Conservation (phyloP, 2,888 invertebrate genomes). For the Thalpophila matura region DNA sequence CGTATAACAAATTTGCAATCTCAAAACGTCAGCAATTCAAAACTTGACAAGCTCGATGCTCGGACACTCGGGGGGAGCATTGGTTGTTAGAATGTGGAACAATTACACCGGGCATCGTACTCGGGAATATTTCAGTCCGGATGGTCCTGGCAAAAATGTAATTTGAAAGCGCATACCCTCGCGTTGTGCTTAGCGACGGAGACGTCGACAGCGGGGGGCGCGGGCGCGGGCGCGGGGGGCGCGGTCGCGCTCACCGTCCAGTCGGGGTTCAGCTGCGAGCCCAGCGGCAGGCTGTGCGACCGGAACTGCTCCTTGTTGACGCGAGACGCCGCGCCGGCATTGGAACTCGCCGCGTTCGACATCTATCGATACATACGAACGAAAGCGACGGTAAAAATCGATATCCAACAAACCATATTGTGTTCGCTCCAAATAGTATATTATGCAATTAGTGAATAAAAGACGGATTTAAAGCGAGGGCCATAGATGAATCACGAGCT, state of each 20-base stretch:
- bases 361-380: constrained; percentile 39
- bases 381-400: constrained; percentile 6
- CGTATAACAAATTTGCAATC: constrained; percentile 54
- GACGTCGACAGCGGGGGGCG: constrained; percentile 63
- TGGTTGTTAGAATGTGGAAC: constrained; percentile 25
- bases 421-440: too few species aligned
- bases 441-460: too few species aligned
- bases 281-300: constrained; percentile 92
- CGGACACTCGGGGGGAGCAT: constrained; percentile 34
- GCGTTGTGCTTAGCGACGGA: constrained; percentile 80
- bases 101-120: constrained; percentile 22
- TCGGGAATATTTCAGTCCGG: constrained; percentile 30
- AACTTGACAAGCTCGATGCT: constrained; percentile 53
- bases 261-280: constrained; percentile 88
- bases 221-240: constrained; percentile 54
- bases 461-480: too few species aligned
- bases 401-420: not conserved
- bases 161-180: constrained; percentile 69
- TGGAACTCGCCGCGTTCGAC: constrained; percentile 51
- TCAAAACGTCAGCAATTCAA: constrained; percentile 56
- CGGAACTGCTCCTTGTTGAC: constrained; percentile 89
- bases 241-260: constrained; percentile 79
- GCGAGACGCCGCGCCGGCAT: constrained; percentile 43
- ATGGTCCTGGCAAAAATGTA: constrained; percentile 35
- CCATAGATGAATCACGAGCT: too few species aligned